These are phyloP conservation scores for Carabus problematicus DNA, from an alignment of 2,888 invertebrate genomes.

Conservation along the genomic window DNA sequence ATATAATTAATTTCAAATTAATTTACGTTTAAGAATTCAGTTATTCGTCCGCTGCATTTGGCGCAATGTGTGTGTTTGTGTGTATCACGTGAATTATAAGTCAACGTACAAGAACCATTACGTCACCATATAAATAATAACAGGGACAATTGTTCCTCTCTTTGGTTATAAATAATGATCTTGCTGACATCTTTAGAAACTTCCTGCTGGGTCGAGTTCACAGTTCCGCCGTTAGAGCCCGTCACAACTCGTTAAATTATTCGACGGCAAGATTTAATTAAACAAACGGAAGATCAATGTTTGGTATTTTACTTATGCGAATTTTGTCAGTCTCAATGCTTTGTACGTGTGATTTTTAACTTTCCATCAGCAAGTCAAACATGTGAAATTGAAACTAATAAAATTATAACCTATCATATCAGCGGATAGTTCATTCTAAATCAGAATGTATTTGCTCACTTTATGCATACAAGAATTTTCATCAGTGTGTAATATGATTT, in stretches of 20 bases:
- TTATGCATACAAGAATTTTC: too few relatives aligned
- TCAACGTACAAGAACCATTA: neutral
- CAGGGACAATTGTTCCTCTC: slow-evolving; percentile 13
- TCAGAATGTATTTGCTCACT: too few relatives aligned
- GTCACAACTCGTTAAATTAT: slow-evolving; percentile 20
- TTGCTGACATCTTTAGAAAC: slow-evolving; percentile 1
- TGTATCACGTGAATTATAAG: too few relatives aligned
- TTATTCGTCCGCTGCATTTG: too few relatives aligned
- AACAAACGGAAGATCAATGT: slow-evolving; percentile 31
- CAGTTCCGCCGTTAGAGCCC: neutral
- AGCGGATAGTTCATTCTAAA: too few relatives aligned
- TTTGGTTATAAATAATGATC: slow-evolving; percentile 30
- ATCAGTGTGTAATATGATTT: too few relatives aligned
- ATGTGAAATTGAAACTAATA: too few relatives aligned
- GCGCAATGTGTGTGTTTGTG: too few relatives aligned
- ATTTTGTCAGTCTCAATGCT: slow-evolving; percentile 19
- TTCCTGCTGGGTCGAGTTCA: neutral
- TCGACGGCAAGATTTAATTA: slow-evolving; percentile 35
- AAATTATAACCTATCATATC: too few relatives aligned
- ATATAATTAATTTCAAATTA: too few relatives aligned
- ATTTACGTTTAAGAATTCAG: too few relatives aligned
- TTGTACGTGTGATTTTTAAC: slow-evolving; percentile 3
- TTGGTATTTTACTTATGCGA: slow-evolving; percentile 26
- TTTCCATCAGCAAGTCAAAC: neutral
- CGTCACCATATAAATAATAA: slow-evolving; percentile 17